Conservation (phyloP, 2,888 invertebrate genomes). For the Lasiommata megera region DNA sequence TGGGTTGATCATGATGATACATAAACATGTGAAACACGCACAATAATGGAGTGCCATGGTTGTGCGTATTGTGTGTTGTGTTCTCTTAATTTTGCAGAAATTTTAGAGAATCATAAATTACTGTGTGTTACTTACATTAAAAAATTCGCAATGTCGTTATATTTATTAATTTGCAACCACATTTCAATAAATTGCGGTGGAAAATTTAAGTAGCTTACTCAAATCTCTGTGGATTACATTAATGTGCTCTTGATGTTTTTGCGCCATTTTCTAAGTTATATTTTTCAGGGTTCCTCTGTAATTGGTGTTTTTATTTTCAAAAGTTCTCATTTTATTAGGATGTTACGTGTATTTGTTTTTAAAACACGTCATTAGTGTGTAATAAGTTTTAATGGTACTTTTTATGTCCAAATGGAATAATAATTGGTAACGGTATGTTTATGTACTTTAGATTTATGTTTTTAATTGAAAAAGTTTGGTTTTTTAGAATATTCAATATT, state of each 20-base stretch:
- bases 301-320: background rate
- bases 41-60: too few relatives aligned
- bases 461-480: background rate
- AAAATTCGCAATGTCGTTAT: background rate
- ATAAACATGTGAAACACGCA: too few relatives aligned
- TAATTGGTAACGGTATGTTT: background rate
- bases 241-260: background rate
- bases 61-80: too few relatives aligned
- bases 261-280: background rate
- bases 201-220: too few relatives aligned
- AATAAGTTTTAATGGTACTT: conserved; percentile 1
- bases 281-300: background rate
- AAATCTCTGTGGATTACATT: background rate
- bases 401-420: conserved; percentile 7
- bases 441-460: background rate
- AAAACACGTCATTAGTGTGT: background rate
- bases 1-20: too few relatives aligned
- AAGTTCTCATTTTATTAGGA: background rate
- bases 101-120: background rate
- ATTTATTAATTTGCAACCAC: too few relatives aligned
- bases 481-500: background rate
- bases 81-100: background rate
- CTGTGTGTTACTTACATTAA: background rate
- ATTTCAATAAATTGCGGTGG: too few relatives aligned
- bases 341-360: background rate